Base-by-base conservation (phyloP, 2,888 invertebrate species). In the Phyllotreta cruciferae region DNA sequence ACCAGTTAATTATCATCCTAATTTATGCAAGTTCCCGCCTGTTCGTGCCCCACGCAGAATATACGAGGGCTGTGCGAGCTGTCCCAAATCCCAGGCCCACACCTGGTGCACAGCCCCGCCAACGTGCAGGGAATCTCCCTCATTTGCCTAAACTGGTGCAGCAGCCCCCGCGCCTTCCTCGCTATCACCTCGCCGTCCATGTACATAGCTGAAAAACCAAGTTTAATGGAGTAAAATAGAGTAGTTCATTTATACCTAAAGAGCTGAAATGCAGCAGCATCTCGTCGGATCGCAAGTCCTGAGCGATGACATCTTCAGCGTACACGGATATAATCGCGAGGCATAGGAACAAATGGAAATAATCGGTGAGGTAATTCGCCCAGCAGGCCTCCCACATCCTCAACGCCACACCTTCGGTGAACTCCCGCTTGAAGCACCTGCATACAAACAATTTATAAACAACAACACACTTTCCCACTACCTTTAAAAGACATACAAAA, bases 341-440 rank as follows among this genome's bases (percentile, higher is more conserved):
- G 78, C 96, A 96, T 60, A 98, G 85, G 82, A 98, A 98, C 75
- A 98, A 83, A 78, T 98, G 96, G 83, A 98, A 98, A 81, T 96
- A 96, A 80, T 96, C 94, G 0, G 97, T 97, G 77, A 96, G 88
- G 81, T 95, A 96, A 82, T 95, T 95, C 0, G 96, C 92, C 98
- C 98, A 98, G 82, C 97, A 98, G 1, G 96, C 92, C 82, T 97
- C 95, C 96, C 96, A 96, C 91, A 96, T 95, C 37, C 91, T 85
- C 47, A 96, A 85, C 0, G 94, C 94, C 39, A 93, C 92, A 9
- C 89, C 88, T 79, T 95, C 94, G 0, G 92, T 90, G 77, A 96
- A 96, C 81, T 96, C 96, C 0, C 96, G 85, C 75, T 94, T 94
- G 82, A 97, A 94, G 79, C 96, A 95, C 66, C 91, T 91, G 79